Percentiles rank a stretch among this genome's conserved stretches.
Evolutionary conservation across 2,797 vertebrate species (phyloP).

Genomic region (Melanotaenia maccullochi): DNA sequence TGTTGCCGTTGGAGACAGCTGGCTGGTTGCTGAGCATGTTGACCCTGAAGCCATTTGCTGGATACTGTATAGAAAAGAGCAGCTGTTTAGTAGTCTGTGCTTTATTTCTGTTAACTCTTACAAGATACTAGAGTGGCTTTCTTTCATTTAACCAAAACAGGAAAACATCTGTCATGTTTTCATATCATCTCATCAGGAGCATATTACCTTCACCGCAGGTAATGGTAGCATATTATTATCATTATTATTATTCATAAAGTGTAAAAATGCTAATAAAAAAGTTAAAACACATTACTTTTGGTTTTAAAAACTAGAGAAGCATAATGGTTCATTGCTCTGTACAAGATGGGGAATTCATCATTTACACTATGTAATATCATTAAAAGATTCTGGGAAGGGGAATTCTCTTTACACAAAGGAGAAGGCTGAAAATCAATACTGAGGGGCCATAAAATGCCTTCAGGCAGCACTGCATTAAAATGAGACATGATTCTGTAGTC

Average conservation of each 20-base stretch:
- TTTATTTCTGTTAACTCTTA: not conserved
- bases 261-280: not conserved
- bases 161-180: not conserved
- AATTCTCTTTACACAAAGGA: not conserved
- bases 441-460: not conserved
- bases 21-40: slow-evolving; percentile 44
- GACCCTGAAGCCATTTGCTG: slow-evolving; percentile 70
- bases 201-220: too few relatives aligned
- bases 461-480: not conserved
- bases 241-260: not conserved
- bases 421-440: slow-evolving; percentile 13
- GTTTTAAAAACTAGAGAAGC: not conserved
- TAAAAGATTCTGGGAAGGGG: slow-evolving; percentile 6
- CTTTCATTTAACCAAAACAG: not conserved
- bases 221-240: too few relatives aligned
- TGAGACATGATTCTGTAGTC: not conserved
- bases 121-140: not conserved
- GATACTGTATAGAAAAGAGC: slow-evolving; percentile 60
- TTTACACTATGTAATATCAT: not conserved
- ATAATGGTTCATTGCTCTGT: not conserved
- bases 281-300: not conserved
- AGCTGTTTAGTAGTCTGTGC: slow-evolving; percentile 10
- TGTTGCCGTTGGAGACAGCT: slow-evolving; percentile 53
- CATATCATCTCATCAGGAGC: too few relatives aligned
- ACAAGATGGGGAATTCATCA: not conserved